Conservation (phyloP, 2,797 vertebrate species). For the Phalanger gymnotis region DNA sequence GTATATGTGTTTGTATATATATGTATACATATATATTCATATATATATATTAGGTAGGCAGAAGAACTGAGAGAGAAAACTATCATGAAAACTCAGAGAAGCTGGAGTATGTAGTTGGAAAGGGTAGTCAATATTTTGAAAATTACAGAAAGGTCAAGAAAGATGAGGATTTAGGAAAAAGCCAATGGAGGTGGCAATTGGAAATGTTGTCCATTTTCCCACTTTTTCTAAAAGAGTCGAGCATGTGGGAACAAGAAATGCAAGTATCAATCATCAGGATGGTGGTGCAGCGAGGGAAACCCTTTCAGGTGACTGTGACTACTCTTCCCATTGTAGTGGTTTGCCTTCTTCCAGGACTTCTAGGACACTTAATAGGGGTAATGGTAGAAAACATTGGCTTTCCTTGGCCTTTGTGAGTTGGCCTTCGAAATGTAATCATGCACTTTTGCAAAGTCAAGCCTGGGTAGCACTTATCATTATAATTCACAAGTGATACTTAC, state of each 20-base stretch:
- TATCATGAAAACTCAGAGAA: no score
- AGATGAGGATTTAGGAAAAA: not conserved
- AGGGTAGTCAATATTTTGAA: not conserved
- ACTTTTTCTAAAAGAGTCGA: not conserved
- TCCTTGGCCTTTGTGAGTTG: not conserved
- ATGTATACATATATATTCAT: no score
- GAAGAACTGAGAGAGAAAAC: not conserved
- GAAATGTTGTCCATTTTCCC: not conserved
- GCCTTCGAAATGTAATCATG: not conserved
- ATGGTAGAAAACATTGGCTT: not conserved
- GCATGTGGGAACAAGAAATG: not conserved
- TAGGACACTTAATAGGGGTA: not conserved
- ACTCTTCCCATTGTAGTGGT: not conserved
- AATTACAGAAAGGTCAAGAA: not conserved
- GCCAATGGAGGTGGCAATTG: not conserved
- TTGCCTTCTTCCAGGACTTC: not conserved
- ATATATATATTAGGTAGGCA: not conserved
- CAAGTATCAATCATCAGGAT: not conserved
- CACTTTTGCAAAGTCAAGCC: not conserved
- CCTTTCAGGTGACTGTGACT: not conserved
- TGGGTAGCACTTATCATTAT: not conserved
- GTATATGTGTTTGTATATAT: no score
- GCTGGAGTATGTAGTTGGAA: not conserved
- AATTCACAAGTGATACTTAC: not conserved
- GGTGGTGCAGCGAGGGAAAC: not conserved